A percentile compares a stretch with the other conserved stretches of the same genome.
Conservation (phyloP, 2,888 invertebrate genomes). For the Melieria crassipennis region DNA sequence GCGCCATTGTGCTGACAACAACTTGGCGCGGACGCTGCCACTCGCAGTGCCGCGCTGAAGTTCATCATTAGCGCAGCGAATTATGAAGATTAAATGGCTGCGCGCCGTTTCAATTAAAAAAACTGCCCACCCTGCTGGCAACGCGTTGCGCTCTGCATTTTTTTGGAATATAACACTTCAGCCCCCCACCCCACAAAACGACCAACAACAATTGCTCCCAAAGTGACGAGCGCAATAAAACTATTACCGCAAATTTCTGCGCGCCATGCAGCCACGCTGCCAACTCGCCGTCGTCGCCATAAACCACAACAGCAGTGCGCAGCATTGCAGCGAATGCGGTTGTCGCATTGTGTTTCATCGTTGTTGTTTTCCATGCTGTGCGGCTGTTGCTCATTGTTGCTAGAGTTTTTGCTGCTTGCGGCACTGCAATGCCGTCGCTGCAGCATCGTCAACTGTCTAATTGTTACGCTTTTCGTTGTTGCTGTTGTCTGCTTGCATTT, state of each 20-base stretch:
- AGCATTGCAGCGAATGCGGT: constrained; percentile 23
- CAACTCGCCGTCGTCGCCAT: background rate
- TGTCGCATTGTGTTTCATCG: constrained; percentile 27
- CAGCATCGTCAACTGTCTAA: constrained; percentile 13
- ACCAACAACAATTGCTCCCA: no score
- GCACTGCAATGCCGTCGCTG: background rate
- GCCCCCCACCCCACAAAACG: constrained; percentile 8
- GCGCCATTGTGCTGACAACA: background rate
- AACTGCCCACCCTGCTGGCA: background rate
- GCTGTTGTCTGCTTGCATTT: constrained; percentile 9
- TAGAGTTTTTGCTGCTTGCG: background rate
- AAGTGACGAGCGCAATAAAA: background rate
- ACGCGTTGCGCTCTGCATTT: background rate
- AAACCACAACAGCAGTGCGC: constrained; percentile 22
- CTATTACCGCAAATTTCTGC: background rate
- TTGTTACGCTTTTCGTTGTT: background rate
- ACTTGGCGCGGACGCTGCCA: no score
- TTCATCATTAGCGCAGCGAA: constrained; percentile 25
- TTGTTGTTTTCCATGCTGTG: constrained; percentile 12
- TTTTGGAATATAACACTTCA: constrained; percentile 21
- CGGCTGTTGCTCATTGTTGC: constrained; percentile 6
- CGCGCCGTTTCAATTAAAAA: constrained; percentile 26
- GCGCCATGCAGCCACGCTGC: background rate
- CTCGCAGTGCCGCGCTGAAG: no score
- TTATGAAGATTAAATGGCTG: constrained; percentile 31